Base-by-base conservation (phyloP, 2,888 invertebrate genomes). In the Tillus elongatus region DNA sequence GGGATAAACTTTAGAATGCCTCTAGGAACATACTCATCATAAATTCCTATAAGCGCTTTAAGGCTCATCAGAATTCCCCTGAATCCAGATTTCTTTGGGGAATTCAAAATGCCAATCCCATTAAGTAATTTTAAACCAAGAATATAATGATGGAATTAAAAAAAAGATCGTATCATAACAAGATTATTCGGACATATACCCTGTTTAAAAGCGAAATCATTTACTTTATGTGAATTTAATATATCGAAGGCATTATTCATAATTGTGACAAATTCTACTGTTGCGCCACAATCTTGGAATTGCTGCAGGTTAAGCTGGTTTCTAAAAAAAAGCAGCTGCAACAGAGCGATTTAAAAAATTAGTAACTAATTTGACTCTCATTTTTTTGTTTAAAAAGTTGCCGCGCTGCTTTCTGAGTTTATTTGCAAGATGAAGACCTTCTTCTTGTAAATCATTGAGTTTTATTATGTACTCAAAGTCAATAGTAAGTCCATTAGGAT, bases 191-290 rank as follows among this genome's bases (percentile, higher is more conserved):
- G 9, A 6, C 30, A 30, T 27, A 11, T 30, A 32, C 37, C 40
- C 30, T 41, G 40, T 34, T 41, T 38, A 31, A 37, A 42, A 33
- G 12, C 28, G 16, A 39, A 40, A 35, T 42, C 39, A 2, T 36
- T 34, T 14, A 43, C 38, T 38, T 38, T 41, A 16, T 38, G 41
- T 3, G 41, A 41, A 38, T 41, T 41, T 16, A 41, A 36, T 30
- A 43, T 38, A 32, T 43, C 43, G 28, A 43, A 41, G 15, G 30
- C 33, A 37, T 36, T 19, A 41, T 43, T 43, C 2, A 43, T 35
- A 13, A 33, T 12, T 36, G 34, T 24, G 12, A 44, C 41, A 40
- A 44, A 44, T 37, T 42, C 26, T 32, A 30, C 35, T 3, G 42
- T 44, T 15, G 42, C 34, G 15, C 37, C 31, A 40, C 44, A 40